phyloP scores from a whole-genome alignment of 2,888 invertebrate genomes.

The Xestia xanthographa region DNA sequence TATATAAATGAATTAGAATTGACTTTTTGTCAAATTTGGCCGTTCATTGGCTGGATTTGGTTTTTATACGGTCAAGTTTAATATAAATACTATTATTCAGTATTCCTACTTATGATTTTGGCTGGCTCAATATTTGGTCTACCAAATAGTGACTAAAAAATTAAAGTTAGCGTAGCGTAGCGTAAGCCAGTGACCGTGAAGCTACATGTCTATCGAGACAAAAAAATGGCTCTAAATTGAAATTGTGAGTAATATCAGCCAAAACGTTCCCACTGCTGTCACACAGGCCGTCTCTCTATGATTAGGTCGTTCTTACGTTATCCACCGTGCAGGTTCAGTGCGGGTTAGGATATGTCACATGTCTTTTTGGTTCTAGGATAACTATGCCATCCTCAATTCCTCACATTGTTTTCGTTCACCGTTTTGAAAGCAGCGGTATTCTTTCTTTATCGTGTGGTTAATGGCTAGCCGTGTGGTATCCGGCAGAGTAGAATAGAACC shows the following conservation, averaged over 20 bases:
- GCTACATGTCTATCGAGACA: background rate
- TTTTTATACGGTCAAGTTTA: background rate
- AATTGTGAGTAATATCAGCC: background rate
- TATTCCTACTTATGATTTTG: background rate
- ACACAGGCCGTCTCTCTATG: background rate
- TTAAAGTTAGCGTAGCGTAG: constrained; percentile 4
- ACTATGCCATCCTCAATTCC: too few species aligned
- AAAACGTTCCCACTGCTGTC: background rate
- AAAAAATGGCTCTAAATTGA: background rate
- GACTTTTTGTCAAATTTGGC: too few species aligned
- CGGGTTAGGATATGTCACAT: background rate
- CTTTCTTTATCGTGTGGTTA: too few species aligned
- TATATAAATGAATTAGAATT: too few species aligned
- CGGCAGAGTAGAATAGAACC: too few species aligned
- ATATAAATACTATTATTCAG: background rate
- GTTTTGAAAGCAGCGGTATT: background rate
- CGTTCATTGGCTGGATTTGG: background rate
- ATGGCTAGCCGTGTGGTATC: too few species aligned
- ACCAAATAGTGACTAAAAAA: background rate
- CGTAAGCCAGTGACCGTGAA: constrained; percentile 32
- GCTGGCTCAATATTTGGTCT: background rate
- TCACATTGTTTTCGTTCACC: background rate
- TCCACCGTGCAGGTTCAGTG: background rate
- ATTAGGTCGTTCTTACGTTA: background rate
- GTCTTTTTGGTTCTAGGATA: background rate